Conservation (phyloP, 2,797 vertebrate species). For the Buceros bicornis region DNA sequence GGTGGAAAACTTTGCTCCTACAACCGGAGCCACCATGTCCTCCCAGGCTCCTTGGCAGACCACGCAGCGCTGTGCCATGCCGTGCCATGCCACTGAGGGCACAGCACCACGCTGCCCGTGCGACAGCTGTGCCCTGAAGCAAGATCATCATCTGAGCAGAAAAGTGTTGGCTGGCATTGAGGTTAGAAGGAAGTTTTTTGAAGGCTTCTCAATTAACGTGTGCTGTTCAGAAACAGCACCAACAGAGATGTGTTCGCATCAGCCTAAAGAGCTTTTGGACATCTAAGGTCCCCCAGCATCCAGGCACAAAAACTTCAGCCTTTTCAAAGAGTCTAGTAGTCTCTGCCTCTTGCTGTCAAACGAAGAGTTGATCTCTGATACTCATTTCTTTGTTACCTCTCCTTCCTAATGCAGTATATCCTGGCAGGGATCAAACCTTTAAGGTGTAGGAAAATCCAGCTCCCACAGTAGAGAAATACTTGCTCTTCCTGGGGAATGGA, state of each 20-base stretch:
- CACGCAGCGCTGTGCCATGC: background rate
- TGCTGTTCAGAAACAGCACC: background rate
- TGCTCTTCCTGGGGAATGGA: background rate
- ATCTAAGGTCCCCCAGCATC: background rate
- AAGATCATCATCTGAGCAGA: accelerated
- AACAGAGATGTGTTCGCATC: accelerated
- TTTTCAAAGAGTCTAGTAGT: background rate
- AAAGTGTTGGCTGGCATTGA: background rate
- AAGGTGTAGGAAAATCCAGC: background rate
- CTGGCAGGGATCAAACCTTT: background rate
- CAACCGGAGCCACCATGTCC: background rate
- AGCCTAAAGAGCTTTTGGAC: background rate
- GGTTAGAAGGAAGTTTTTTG: background rate
- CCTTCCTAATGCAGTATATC: background rate
- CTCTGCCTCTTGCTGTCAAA: background rate
- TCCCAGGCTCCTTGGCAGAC: accelerated
- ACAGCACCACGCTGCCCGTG: accelerated
- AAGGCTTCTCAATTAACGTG: background rate
- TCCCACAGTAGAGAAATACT: background rate
- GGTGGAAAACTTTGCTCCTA: background rate
- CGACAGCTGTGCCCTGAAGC: background rate
- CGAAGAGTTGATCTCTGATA: background rate
- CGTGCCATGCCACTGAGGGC: accelerated
- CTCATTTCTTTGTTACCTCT: background rate
- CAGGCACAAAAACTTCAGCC: background rate